Evolutionary conservation across 2,113 vertebrate genomes (phyloP).

Genomic region (Asarcornis scutulata): DNA sequence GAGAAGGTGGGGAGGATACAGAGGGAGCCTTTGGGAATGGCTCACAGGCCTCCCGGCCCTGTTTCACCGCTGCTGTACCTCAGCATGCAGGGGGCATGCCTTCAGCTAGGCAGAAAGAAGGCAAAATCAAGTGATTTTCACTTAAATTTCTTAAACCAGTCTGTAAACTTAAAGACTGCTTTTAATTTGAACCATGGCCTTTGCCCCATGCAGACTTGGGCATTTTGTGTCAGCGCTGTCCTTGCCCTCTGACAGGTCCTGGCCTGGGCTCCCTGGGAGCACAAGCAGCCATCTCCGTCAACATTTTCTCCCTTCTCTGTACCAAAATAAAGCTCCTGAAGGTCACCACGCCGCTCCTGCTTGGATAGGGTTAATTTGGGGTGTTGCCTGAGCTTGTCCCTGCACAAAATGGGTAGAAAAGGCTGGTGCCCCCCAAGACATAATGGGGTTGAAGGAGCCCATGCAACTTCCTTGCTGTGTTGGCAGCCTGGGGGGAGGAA

Average conservation of each 20-base stretch:
- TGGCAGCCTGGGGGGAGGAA: neutral
- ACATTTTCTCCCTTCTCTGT: neutral
- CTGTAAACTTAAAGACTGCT: neutral
- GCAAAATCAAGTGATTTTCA: neutral
- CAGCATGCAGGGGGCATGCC: too few relatives aligned
- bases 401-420: neutral
- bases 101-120: neutral
- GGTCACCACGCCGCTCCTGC: neutral
- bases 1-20: too few relatives aligned
- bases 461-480: neutral
- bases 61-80: too few relatives aligned
- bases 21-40: too few relatives aligned
- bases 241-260: too few relatives aligned
- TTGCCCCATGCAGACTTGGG: too few relatives aligned
- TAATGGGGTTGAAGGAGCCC: neutral
- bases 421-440: neutral
- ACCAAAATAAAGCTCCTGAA: neutral
- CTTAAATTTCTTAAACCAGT: neutral
- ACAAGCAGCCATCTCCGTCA: rapidly evolving
- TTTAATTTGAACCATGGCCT: too few relatives aligned
- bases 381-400: neutral
- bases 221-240: too few relatives aligned
- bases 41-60: too few relatives aligned
- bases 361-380: neutral
- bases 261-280: too few relatives aligned